phyloP scores from a whole-genome alignment of 2,888 invertebrate genomes.

The Spialia ferax region DNA sequence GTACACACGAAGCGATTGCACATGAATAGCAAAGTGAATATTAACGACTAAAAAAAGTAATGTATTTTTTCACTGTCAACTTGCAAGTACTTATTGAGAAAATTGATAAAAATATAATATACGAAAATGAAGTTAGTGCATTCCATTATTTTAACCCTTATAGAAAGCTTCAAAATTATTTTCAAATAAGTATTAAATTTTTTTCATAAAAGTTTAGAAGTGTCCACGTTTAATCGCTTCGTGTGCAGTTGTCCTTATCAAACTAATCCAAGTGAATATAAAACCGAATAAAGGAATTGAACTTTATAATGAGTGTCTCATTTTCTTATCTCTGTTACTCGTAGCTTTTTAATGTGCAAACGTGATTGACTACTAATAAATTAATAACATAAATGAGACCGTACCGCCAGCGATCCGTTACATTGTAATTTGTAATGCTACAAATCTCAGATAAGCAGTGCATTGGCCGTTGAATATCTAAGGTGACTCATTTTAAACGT shows the following conservation, averaged over 20 bases:
- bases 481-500: background rate
- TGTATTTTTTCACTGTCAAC: no score
- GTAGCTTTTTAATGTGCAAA: background rate
- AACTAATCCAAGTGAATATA: constrained; percentile 18
- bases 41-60: no score
- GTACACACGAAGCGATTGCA: background rate
- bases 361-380: background rate
- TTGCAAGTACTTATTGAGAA: no score
- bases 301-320: constrained; percentile 4
- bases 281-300: constrained; percentile 31
- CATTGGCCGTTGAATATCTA: constrained; percentile 4
- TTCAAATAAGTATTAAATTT: no score
- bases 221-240: background rate
- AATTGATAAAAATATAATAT: no score
- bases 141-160: no score
- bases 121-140: no score
- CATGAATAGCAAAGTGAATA: background rate
- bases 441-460: background rate
- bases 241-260: constrained; percentile 19
- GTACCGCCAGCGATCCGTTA: background rate
- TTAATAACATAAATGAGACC: background rate
- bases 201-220: no score
- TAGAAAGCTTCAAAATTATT: no score
- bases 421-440: background rate
- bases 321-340: constrained; percentile 24